Evolutionary conservation across 1,140 invertebrate genomes (phyloP), one percentile per base, ranked within the genome.

Genomic region (Zophobas morio): DNA sequence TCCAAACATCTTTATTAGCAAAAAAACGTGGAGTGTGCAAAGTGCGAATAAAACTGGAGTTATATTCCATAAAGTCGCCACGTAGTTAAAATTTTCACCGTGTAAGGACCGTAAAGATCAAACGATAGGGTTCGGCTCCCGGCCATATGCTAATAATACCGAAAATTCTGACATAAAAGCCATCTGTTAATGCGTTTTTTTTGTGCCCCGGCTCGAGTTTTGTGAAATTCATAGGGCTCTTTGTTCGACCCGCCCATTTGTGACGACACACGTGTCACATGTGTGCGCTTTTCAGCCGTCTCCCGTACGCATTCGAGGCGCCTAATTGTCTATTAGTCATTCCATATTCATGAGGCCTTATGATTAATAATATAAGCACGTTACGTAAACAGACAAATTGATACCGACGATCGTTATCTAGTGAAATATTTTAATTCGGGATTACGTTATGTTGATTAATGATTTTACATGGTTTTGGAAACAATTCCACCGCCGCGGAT

Each of bases 281-380:
- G 76, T 77, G 76, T 56, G 56, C 70, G n/a, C 34, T 39, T 66
- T 46, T 42, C 63, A 20, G 40, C 1, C 49, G 53, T n/a, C 57
- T 20, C 70, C 42, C 42, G 42, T 56, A 20, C 54, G 2, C 54
- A 2, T 57, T 56, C 8, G 33, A 76, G 74, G 74, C 74, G 53
- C 75, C 75, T 77, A 77, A 77, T 77, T 77, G 76, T 77, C 76
- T 70, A 60, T 56, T 76, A 76, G 74, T 66, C 70, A 73, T 77
- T 20, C 56, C 76, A 73, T 77, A 73, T 77, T 77, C 75, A 77
- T 77, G 47, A 77, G 57, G 49, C 70, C 76, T 73, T 57, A 66
- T 66, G 57, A 63, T 63, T 63, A 63, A 63, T 63, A 63, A 2
- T 1, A 6, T 20, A 4, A 6, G 20, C 49, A 35, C 36, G 32